These are phyloP conservation scores for Acronicta aceris DNA, from an alignment of 2,888 invertebrate species.

Conservation along the genomic window DNA sequence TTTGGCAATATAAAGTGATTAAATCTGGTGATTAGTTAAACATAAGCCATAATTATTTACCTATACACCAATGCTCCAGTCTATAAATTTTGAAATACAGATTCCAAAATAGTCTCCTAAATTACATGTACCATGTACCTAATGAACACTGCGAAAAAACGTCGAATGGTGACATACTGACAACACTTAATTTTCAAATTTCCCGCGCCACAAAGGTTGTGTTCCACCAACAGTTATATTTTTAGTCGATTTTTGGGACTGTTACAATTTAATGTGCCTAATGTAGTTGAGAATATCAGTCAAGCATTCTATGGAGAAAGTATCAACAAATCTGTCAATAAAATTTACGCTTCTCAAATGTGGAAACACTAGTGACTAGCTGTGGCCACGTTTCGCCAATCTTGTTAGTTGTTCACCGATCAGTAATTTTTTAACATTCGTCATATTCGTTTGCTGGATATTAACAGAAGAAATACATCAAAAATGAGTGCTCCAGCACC, in stretches of 20 bases:
- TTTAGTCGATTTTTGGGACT: constrained; percentile 6
- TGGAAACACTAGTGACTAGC: constrained; percentile 79
- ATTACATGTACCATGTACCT: too few relatives aligned
- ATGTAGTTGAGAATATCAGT: constrained; percentile 44
- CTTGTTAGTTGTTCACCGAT: constrained; percentile 75
- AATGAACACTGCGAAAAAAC: too few relatives aligned
- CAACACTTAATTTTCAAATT: too few relatives aligned
- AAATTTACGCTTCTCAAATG: constrained; percentile 59
- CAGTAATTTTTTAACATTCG: constrained; percentile 73
- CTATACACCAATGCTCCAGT: too few relatives aligned
- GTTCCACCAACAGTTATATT: too few relatives aligned
- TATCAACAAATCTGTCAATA: constrained; percentile 48
- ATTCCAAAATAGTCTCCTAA: too few relatives aligned
- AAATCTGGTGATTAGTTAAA: too few relatives aligned
- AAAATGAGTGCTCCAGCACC: constrained; percentile 85
- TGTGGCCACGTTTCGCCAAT: constrained; percentile 86
- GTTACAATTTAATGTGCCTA: constrained; percentile 1
- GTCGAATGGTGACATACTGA: too few relatives aligned
- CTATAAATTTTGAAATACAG: too few relatives aligned
- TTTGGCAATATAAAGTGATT: too few relatives aligned
- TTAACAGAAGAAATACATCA: constrained; percentile 60
- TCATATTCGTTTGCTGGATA: constrained; percentile 67
- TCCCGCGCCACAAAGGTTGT: too few relatives aligned
- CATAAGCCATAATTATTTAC: too few relatives aligned
- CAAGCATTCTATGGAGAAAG: constrained; percentile 45